Percentiles rank a stretch among this genome's conserved stretches.
phyloP scores from a whole-genome alignment of 2,888 invertebrate species.

The Aporophyla nigra region DNA sequence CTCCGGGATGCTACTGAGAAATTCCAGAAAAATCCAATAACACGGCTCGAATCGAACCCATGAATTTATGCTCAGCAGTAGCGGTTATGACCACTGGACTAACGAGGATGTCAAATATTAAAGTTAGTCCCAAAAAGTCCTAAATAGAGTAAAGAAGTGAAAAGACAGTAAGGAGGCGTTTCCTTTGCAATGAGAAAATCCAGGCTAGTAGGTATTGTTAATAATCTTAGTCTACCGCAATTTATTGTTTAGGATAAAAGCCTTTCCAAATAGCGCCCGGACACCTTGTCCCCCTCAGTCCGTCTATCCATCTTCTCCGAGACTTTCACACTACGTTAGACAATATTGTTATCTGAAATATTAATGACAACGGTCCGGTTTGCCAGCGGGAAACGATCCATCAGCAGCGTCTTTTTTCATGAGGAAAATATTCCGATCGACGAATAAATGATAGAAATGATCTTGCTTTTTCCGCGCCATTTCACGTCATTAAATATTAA shows the following conservation, averaged over 20 bases:
- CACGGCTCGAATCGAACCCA: too few relatives aligned
- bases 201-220: too few relatives aligned
- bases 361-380: slow-evolving; percentile 37
- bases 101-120: too few relatives aligned
- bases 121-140: too few relatives aligned
- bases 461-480: slow-evolving; percentile 17
- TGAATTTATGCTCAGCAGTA: too few relatives aligned
- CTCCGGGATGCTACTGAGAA: too few relatives aligned
- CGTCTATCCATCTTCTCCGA: slow-evolving; percentile 29
- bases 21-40: too few relatives aligned
- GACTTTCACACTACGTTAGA: slow-evolving; percentile 51
- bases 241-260: background rate
- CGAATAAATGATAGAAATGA: slow-evolving; percentile 26
- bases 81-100: too few relatives aligned
- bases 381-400: slow-evolving; percentile 30
- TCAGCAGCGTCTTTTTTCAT: slow-evolving; percentile 46
- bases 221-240: background rate
- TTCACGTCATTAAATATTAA: slow-evolving; percentile 38
- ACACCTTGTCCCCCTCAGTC: slow-evolving; percentile 3
- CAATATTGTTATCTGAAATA: slow-evolving; percentile 55
- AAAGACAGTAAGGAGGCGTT: too few relatives aligned
- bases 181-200: too few relatives aligned
- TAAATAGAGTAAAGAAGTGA: too few relatives aligned
- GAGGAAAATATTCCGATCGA: slow-evolving; percentile 39
- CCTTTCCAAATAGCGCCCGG: background rate